Evolutionary conservation across 2,113 vertebrate genomes (phyloP), one percentile per base, ranked within the genome.

Genomic region (Lepus timidus): DNA sequence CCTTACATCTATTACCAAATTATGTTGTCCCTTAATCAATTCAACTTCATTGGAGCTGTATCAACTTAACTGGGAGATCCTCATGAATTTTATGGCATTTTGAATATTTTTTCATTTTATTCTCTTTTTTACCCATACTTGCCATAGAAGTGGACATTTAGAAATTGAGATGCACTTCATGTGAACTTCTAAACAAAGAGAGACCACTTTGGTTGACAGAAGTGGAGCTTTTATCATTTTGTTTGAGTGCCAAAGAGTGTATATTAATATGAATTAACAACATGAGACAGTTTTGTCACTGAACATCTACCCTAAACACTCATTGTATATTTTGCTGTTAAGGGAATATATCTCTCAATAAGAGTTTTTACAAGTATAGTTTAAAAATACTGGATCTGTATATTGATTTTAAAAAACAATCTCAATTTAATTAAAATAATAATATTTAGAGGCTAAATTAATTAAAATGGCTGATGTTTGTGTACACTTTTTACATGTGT

Each of bases 401-500:
- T 36, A 78, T 70, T 92, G 91, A 1, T 58, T 52, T 68, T 36
- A 86, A 62, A 67, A 79, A 83, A 33, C 16, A 6, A 58, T 4
- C 7, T 73, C n/a, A 65, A n/a, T n/a, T 88, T 81, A 88, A 93
- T 85, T 75, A 85, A 87, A 83, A 1, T 68, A 4, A 17, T 61
- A 61, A 22, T 27, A 91, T 83, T 73, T 70, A 65, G 81, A 70
- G 27, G 65, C 2, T 33, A 64, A 76, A 27, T 44, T 70, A 51
- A 74, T 31, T 89, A 55, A 93, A 92, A 91, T 83, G 62, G 23
- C 52, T 93, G 20, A 64, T 78, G 61, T 49, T 55, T 61, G 90
- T 85, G 25, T 27, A 49, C 27, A 20, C 7, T 95, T 80, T 74
- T 78, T 17, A 84, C 81, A 51, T 83, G 1, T 64, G 62, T 33